Evolutionary conservation across 2,113 vertebrate species (phyloP).

Genomic region (Amazona vittata): DNA sequence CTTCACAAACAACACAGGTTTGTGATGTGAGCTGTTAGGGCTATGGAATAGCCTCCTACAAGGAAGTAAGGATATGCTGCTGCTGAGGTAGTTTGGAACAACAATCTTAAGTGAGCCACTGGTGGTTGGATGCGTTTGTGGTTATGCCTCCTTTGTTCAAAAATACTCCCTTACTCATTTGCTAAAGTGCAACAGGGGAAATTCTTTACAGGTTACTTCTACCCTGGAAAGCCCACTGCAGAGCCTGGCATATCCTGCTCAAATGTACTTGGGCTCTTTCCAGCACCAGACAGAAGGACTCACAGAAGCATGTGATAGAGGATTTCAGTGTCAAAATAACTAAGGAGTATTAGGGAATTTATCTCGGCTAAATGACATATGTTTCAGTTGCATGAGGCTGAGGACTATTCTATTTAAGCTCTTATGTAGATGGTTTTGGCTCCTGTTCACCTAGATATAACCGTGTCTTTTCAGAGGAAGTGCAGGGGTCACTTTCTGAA

Average conservation of each 20-base stretch:
- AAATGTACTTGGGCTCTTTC: neutral
- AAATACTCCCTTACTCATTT: neutral
- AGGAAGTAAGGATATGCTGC: neutral
- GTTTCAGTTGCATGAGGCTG: constrained; percentile 43
- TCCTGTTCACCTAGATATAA: neutral
- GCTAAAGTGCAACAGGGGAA: neutral
- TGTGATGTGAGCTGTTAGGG: neutral
- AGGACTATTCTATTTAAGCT: constrained; percentile 25
- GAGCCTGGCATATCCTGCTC: neutral
- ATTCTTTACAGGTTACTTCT: neutral
- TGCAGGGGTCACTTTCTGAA: neutral
- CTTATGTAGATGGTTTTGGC: constrained; percentile 3
- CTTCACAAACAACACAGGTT: neutral
- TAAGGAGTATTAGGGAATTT: constrained; percentile 58
- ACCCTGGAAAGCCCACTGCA: neutral
- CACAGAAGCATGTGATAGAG: neutral
- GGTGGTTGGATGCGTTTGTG: neutral
- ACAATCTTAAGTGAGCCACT: neutral
- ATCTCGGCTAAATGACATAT: constrained; percentile 53
- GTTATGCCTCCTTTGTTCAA: neutral
- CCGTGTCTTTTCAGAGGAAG: neutral
- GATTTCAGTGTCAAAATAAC: constrained; percentile 56
- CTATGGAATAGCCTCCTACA: neutral
- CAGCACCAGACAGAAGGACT: neutral
- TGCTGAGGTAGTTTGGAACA: neutral